These are phyloP conservation scores for Drosophila bocqueti DNA, from an alignment of 1,140 invertebrate species.

Conservation along the genomic window DNA sequence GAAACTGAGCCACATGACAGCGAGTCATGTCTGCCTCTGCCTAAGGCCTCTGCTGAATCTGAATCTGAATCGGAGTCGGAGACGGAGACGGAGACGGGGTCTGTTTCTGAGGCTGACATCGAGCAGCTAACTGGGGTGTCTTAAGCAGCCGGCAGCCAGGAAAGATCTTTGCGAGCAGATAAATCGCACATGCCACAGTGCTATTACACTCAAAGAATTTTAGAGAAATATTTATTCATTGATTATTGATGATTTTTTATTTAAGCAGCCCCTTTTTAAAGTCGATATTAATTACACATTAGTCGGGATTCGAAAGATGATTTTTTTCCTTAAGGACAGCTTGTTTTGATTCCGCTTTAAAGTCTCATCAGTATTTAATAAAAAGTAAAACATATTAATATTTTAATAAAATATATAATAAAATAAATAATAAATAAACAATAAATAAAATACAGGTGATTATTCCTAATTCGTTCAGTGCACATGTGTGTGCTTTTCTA, in stretches of 20 bases:
- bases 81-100: background rate
- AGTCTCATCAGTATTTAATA: too few species aligned
- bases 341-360: too few species aligned
- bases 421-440: too few species aligned
- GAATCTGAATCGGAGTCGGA: background rate
- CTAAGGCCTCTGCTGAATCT: constrained; percentile 4
- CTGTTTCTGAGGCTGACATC: constrained; percentile 11
- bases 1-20: constrained; percentile 77
- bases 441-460: too few species aligned
- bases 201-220: constrained; percentile 8
- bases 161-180: constrained; percentile 40
- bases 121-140: constrained; percentile 23
- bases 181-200: constrained; percentile 41
- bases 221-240: background rate
- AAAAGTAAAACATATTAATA: too few species aligned
- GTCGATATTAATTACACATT: background rate
- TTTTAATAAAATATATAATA: too few species aligned
- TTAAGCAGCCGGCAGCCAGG: constrained; percentile 19
- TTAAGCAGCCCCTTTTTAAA: background rate
- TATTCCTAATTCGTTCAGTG: constrained; percentile 3
- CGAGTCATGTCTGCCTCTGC: constrained; percentile 57
- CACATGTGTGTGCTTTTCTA: constrained; percentile 36
- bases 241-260: background rate
- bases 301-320: too few species aligned
- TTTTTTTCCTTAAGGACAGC: too few species aligned